These are phyloP conservation scores for Cataglyphis hispanica DNA, from an alignment of 1,140 invertebrate species.

Conservation along the genomic window DNA sequence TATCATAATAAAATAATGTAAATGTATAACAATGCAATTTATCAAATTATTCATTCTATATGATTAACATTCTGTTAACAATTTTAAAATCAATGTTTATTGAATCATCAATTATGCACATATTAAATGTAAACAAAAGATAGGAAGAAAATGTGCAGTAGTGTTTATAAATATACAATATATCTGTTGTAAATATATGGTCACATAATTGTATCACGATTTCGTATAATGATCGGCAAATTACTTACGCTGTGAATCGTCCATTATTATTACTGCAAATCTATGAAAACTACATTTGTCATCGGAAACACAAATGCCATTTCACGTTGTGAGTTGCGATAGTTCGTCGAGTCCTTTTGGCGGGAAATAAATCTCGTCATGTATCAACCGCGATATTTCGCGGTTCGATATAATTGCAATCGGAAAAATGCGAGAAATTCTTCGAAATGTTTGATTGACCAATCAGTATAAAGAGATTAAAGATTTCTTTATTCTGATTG, in stretches of 20 bases:
- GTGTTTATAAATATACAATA: neutral
- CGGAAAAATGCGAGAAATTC: no score
- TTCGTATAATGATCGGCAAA: neutral
- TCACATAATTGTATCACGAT: neutral
- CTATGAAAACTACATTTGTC: neutral
- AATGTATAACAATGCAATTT: neutral
- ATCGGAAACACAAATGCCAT: neutral
- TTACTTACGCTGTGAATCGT: constrained; percentile 45
- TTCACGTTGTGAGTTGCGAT: neutral
- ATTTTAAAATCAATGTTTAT: neutral
- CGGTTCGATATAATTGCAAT: neutral
- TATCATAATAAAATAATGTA: no score
- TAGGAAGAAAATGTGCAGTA: neutral
- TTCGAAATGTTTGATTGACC: no score
- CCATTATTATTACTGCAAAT: constrained; percentile 32
- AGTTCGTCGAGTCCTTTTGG: constrained; percentile 31
- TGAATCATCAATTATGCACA: neutral
- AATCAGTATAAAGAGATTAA: no score
- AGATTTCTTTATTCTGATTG: no score
- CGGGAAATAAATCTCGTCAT: constrained; percentile 51
- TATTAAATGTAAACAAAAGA: constrained; percentile 13
- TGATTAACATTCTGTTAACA: neutral
- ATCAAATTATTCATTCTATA: neutral
- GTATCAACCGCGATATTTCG: constrained; percentile 27
- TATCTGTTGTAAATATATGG: neutral